Base-by-base conservation (phyloP, 92 coral and sea anemone genomes). In the Siderastrea siderea region DNA sequence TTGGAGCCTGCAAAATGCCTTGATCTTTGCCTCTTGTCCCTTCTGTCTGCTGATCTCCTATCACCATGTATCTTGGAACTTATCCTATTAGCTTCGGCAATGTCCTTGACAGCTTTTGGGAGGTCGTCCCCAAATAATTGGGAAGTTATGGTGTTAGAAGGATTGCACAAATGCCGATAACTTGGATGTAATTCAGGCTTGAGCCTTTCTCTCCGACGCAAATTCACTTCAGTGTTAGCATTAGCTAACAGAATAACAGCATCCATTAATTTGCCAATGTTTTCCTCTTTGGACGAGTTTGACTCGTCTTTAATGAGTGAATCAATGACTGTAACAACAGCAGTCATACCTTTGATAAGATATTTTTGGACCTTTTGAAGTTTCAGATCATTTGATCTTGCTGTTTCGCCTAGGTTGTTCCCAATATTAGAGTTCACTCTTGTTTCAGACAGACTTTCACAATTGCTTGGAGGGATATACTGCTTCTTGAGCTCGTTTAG, bases 321-420 rank as follows among this genome's bases (percentile, higher is more conserved):
- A 49, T 71, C 55, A 46, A 47, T 71, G 75, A 71, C 75, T 71
- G 75, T 45, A 71, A 71, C 75, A 45, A 71, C 75, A 71, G 75
- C 53, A 71, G 75, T 71, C 52, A 71, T 45, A 13, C 75, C 75
- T 71, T 71, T 65, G 44, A 65, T 44, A n/a, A 65, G 43, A 16
- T 65, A 65, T 65, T 65, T 65, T 65, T 65, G 69, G 69, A 65
- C 69, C 44, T 65, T 65, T 43, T 67, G 71, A 43, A 67, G 71
- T 67, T 67, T 67, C 71, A 67, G 71, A 67, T 38, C 71, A 43
- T 67, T 67, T 67, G 71, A 67, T 67, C 71, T 7, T 5, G 71
- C 71, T 26, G 59, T 43, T 47, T 72, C 77, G 16, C 77, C 55
- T 11, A 72, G 26, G 47, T 72, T 72, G 17, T 72, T 72, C 77